A percentile compares a stretch with the other conserved stretches of the same genome.
phyloP scores from a whole-genome alignment of 2,113 vertebrate species.

The Bufo bufo region DNA sequence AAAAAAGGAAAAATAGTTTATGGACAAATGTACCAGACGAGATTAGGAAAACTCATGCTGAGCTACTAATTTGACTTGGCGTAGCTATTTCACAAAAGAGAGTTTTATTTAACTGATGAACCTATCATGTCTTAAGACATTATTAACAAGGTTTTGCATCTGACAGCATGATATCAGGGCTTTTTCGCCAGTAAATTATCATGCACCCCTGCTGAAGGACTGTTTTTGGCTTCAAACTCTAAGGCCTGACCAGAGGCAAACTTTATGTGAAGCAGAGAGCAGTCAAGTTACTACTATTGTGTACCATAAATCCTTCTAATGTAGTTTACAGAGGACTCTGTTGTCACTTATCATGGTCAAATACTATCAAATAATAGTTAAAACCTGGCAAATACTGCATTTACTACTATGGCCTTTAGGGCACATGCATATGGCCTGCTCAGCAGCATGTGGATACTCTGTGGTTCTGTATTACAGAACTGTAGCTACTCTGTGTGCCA shows the following conservation, averaged over 20 bases:
- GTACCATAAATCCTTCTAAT: background rate
- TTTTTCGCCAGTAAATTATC: conserved; percentile 37
- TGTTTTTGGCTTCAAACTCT: conserved; percentile 35
- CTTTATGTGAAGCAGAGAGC: background rate
- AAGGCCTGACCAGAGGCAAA: conserved; percentile 10
- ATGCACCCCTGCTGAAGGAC: conserved; percentile 45
- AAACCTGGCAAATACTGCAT: background rate
- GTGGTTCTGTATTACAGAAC: background rate
- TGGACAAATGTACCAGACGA: conserved; percentile 59
- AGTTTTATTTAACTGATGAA: conserved; percentile 60
- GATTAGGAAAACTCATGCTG: conserved; percentile 58
- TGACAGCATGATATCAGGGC: conserved; percentile 58
- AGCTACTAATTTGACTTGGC: conserved; percentile 60
- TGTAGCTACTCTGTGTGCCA: background rate
- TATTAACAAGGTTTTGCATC: conserved; percentile 58
- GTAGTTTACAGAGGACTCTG: background rate
- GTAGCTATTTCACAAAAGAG: conserved; percentile 59
- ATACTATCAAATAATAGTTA: background rate
- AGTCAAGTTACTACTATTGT: background rate
- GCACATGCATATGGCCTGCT: background rate
- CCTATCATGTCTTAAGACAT: conserved; percentile 60
- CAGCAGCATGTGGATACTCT: background rate
- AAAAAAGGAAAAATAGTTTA: conserved; percentile 53
- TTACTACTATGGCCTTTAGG: background rate
- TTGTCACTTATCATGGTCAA: background rate